Percentiles rank a stretch among this genome's conserved stretches.
These are phyloP conservation scores for Homarus gammarus DNA, from an alignment of 2,888 invertebrate genomes.

Conservation along the genomic window DNA sequence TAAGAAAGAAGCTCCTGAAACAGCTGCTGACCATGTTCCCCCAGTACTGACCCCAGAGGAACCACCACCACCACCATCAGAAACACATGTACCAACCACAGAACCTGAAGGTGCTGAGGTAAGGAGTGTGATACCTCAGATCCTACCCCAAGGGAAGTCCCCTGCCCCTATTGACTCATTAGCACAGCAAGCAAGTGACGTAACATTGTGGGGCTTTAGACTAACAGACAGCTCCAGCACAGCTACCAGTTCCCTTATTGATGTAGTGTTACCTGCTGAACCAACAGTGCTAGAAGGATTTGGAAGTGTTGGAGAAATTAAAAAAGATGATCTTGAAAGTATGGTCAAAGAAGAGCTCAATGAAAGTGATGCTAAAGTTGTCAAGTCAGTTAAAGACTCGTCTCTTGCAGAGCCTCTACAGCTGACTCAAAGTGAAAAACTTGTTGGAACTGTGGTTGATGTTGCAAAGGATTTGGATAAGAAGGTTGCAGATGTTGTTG, in stretches of 20 bases:
- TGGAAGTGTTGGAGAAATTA: constrained; percentile 32
- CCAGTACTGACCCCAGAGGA: not conserved
- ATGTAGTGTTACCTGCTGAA: not conserved
- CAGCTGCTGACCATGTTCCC: not conserved
- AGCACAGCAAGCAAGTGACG: constrained; percentile 68
- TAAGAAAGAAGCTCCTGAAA: constrained; percentile 9
- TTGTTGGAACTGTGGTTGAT: not conserved
- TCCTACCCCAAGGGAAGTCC: constrained; percentile 25
- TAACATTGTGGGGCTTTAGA: constrained; percentile 66
- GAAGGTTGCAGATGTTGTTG: not conserved
- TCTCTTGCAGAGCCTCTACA: too few relatives aligned
- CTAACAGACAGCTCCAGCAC: constrained; percentile 33
- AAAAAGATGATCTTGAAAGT: not conserved
- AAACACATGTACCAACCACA: constrained; percentile 7
- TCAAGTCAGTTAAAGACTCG: too few relatives aligned
- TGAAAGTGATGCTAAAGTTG: not conserved
- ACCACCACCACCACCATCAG: not conserved
- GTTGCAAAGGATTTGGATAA: not conserved
- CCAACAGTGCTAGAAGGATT: constrained; percentile 52
- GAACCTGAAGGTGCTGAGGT: constrained; percentile 54
- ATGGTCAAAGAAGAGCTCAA: not conserved
- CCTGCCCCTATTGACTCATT: constrained; percentile 44
- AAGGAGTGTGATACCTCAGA: constrained; percentile 40
- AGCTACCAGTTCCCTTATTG: not conserved
- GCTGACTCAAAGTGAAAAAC: too few relatives aligned